These are phyloP conservation scores for Centrocercus urophasianus DNA, from an alignment of 2,113 vertebrate species.

Conservation along the genomic window DNA sequence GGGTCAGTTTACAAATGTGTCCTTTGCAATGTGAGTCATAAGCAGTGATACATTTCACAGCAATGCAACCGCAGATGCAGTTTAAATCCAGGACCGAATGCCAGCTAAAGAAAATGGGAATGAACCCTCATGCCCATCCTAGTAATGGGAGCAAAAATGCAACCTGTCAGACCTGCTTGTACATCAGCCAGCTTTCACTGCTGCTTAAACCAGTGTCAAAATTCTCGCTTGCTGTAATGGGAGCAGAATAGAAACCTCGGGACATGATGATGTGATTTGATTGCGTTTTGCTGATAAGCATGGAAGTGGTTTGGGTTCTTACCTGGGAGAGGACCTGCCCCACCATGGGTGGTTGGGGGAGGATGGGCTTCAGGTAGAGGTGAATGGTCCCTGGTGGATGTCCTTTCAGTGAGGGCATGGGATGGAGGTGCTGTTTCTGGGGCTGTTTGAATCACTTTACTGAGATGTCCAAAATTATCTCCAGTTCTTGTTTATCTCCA, in stretches of 20 bases:
- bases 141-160: constrained; percentile 6
- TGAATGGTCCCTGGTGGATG: not conserved
- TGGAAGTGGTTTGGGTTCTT: not conserved
- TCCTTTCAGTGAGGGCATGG: not conserved
- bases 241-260: not conserved
- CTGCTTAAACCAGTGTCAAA: not conserved
- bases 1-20: constrained; percentile 74
- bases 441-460: not conserved
- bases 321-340: not conserved
- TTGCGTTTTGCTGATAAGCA: not conserved
- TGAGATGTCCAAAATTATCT: not conserved
- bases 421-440: not conserved
- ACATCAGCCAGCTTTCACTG: not conserved
- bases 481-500: not conserved
- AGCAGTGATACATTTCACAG: constrained; percentile 67
- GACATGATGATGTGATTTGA: not conserved
- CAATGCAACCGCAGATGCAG: constrained; percentile 65
- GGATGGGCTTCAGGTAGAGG: not conserved
- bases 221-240: not conserved
- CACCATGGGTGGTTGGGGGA: not conserved
- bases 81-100: constrained; percentile 23
- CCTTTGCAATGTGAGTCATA: constrained; percentile 74
- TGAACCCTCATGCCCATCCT: not conserved
- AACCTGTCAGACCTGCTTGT: not conserved
- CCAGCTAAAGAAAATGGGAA: constrained; percentile 37